Percentiles rank a stretch among this genome's conserved stretches.
These are phyloP conservation scores for Cassiopea xamachana DNA, from an alignment of 30 jellyfish, hydroid and myxozoan genomes.

Conservation along the genomic window DNA sequence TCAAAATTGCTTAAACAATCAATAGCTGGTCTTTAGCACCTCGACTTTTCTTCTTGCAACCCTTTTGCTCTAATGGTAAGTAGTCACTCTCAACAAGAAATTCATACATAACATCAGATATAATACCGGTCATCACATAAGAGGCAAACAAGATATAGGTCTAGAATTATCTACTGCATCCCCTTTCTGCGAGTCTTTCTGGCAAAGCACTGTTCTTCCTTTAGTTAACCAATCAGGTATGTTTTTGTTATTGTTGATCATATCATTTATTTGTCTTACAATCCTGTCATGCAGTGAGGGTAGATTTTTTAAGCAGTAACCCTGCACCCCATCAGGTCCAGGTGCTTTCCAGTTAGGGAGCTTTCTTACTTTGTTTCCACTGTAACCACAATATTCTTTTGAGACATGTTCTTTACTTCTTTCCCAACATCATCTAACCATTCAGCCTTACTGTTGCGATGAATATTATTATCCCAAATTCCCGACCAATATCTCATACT, in stretches of 20 bases:
- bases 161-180: constrained; percentile 27
- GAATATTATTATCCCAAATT: constrained; percentile 1
- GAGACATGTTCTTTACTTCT: not conserved
- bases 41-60: constrained; percentile 18
- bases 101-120: not conserved
- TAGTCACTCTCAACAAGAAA: constrained; percentile 1
- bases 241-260: not conserved
- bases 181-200: constrained; percentile 28
- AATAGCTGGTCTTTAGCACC: constrained; percentile 33
- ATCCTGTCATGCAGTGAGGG: constrained; percentile 18
- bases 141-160: constrained; percentile 37
- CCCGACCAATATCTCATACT: constrained; percentile 5
- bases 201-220: constrained; percentile 42
- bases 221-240: constrained; percentile 27
- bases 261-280: constrained; percentile 12
- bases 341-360: constrained; percentile 55
- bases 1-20: constrained; percentile 9
- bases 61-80: constrained; percentile 25
- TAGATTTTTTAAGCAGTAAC: constrained; percentile 19
- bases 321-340: constrained; percentile 44
- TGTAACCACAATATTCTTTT: not conserved
- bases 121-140: constrained; percentile 32
- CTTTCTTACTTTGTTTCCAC: not conserved
- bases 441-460: constrained; percentile 17
- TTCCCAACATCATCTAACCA: not conserved